Percentiles rank a stretch among this genome's conserved stretches.
Evolutionary conservation across 1,140 invertebrate species (phyloP).

Genomic region (Drosophila nebulosa): DNA sequence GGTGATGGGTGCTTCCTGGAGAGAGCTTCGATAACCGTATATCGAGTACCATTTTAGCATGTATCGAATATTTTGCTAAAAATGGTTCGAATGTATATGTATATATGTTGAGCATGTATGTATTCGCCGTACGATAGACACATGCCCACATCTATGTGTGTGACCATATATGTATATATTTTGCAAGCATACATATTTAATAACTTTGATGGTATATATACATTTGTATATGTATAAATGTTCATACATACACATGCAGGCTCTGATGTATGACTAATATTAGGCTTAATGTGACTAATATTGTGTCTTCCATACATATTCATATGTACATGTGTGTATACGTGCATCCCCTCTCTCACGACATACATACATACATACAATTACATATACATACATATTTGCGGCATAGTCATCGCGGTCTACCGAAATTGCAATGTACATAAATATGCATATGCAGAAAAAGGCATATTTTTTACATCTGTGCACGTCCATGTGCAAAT

Average conservation of each 20-base stretch:
- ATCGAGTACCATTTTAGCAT: constrained; percentile 11
- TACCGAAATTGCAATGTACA: neutral
- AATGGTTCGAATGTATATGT: neutral
- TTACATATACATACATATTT: neutral
- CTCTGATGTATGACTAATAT: neutral
- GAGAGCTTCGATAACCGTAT: constrained; percentile 17
- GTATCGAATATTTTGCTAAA: neutral
- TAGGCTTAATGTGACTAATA: neutral
- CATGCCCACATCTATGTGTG: constrained; percentile 9
- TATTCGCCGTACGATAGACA: constrained; percentile 5
- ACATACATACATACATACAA: neutral
- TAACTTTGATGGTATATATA: constrained; percentile 39
- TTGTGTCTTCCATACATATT: constrained; percentile 1
- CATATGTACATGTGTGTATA: constrained; percentile 5
- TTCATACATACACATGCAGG: neutral
- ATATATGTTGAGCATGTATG: neutral
- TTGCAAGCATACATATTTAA: constrained; percentile 38
- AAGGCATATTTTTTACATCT: neutral
- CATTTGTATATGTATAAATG: constrained; percentile 33
- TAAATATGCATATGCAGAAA: constrained; percentile 1
- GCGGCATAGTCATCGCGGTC: neutral
- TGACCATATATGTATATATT: constrained; percentile 26
- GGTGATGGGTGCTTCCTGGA: neutral
- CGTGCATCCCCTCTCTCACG: neutral
- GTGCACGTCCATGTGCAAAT: constrained; percentile 10